Base-by-base conservation (phyloP, 1,140 invertebrate genomes). In the Anoplophora glabripennis region DNA sequence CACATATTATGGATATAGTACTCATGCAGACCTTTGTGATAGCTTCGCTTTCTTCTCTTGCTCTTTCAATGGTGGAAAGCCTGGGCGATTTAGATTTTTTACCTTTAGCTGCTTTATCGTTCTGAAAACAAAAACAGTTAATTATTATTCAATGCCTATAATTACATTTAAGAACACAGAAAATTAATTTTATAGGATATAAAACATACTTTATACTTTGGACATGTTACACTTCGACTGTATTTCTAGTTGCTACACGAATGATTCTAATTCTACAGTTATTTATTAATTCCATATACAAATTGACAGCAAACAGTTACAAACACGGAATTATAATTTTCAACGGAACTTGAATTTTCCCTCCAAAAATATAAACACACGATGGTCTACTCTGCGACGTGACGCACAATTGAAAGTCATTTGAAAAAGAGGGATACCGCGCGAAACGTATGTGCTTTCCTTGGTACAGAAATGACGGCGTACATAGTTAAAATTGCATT, bases 31-130 rank as follows among this genome's bases (percentile, higher is more conserved):
- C 73, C 69, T 75, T 75, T 41, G 67, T 69, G n/a, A 74, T 65
- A 5, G 74, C 72, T 60, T 75, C 74, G 42, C 69, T 72, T 63
- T 75, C 72, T 52, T 72, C 72, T 15, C 63, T 44, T 21, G 65
- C 55, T 34, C 66, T 62, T 41, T 73, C 72, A 56, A 69, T 63
- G 28, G 63, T 64, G 11, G 71, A 66, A 12, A 69, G 41, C 44
- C 70, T 68, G 7, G 67, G 66, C 0, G 67, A 65, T 57, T 74
- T 75, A n/a, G 67, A 62, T 56, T 72, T 72, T 56, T 61, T 71
- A 7, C 63, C 63, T 63, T 71, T 76, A 7, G 67, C 47, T 9
- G 63, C 49, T 58, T 74, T 75, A 15, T 72, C 67, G 66, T 67
- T 70, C 74, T 76, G 55, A 11, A 71, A 71, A 60, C 33, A 56